These are phyloP conservation scores for Dysmachus trigonus DNA, from an alignment of 2,888 invertebrate species.

Conservation along the genomic window DNA sequence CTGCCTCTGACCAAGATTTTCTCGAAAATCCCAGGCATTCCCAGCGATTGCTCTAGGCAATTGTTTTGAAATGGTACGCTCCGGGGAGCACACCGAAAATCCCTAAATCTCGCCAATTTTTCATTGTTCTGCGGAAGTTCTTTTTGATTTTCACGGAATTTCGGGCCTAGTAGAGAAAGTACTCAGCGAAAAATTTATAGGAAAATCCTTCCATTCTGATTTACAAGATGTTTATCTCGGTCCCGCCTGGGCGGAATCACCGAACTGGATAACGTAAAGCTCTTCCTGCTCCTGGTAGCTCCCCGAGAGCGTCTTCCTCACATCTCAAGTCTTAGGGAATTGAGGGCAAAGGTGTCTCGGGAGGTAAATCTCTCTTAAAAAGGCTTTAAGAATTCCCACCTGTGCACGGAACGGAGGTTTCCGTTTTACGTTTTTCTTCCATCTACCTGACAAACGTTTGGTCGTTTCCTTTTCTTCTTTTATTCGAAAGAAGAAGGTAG, in stretches of 20 bases:
- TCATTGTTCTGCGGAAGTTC: conserved; percentile 23
- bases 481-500: neutral
- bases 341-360: neutral
- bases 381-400: conserved; percentile 16
- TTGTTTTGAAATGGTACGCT: conserved; percentile 12
- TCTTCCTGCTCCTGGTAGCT: neutral
- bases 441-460: neutral
- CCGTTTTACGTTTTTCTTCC: neutral
- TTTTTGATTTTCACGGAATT: conserved; percentile 18
- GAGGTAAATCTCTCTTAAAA: conserved; percentile 17
- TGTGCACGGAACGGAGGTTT: neutral
- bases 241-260: conserved; percentile 4
- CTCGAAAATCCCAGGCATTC: conserved; percentile 4
- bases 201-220: conserved; percentile 8
- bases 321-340: conserved; percentile 5
- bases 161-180: conserved; percentile 15
- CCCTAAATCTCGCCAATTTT: conserved; percentile 30
- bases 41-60: neutral
- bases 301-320: too few relatives aligned
- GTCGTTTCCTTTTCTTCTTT: neutral
- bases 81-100: neutral
- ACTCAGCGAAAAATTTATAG: conserved; percentile 35
- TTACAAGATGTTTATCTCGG: conserved; percentile 24
- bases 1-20: conserved; percentile 1
- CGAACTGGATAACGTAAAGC: conserved; percentile 8